Conservation (phyloP, 2,888 invertebrate genomes). For the Oscheius myriophilus region DNA sequence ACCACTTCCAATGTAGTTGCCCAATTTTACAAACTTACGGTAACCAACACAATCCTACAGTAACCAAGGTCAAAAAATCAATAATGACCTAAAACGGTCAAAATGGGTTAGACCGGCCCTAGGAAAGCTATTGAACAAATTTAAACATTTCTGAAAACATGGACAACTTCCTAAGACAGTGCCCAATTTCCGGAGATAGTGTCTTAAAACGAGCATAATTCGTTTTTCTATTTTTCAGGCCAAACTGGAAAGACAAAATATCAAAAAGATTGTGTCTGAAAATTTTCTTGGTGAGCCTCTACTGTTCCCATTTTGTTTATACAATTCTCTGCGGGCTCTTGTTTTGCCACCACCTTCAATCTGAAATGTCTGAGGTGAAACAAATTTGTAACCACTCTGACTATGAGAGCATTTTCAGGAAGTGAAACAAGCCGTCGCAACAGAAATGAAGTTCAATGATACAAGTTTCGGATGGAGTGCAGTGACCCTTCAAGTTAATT, state of each 20-base stretch:
- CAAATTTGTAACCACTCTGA: not conserved
- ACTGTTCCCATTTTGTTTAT: constrained; percentile 12
- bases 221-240: constrained; percentile 7
- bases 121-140: no score
- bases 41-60: no score
- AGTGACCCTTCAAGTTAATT: not conserved
- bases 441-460: constrained; percentile 2
- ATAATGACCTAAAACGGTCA: no score
- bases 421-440: not conserved
- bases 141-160: no score
- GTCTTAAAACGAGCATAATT: no score
- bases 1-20: no score
- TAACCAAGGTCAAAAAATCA: no score
- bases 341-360: not conserved
- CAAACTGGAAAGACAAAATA: constrained; percentile 12
- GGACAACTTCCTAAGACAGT: no score
- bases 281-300: not conserved
- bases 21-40: no score
- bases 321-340: constrained; percentile 13
- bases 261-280: not conserved
- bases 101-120: no score
- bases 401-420: no score
- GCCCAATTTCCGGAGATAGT: no score
- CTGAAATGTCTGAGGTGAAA: constrained; percentile 9
- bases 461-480: not conserved